phyloP scores from a whole-genome alignment of 2,888 invertebrate genomes.

The Lingula anatina region DNA sequence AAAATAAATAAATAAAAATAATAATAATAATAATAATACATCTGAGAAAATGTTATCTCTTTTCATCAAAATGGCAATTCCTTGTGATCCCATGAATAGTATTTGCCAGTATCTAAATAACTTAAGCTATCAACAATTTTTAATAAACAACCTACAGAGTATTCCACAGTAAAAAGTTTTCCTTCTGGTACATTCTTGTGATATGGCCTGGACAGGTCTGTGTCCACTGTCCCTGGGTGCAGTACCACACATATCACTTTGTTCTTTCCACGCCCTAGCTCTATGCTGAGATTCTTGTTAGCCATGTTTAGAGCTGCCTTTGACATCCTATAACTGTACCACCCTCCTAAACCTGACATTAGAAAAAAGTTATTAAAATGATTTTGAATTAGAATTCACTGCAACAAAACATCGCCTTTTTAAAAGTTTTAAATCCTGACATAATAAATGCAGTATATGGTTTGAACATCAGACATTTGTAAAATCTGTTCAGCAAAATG shows the following conservation, averaged over 20 bases:
- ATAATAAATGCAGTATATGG: no score
- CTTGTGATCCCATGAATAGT: conserved; percentile 26
- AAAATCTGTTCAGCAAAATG: no score
- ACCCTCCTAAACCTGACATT: conserved; percentile 32
- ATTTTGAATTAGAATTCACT: neutral
- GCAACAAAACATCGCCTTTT: neutral
- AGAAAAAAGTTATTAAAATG: no score
- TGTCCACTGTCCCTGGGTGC: conserved; percentile 38
- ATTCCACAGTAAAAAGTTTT: conserved; percentile 27
- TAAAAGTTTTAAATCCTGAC: no score
- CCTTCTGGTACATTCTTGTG: conserved; percentile 32
- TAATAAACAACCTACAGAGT: conserved; percentile 26
- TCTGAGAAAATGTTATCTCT: no score
- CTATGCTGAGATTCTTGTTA: conserved; percentile 34
- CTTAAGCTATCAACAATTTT: conserved; percentile 25
- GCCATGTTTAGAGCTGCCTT: conserved; percentile 40
- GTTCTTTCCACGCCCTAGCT: conserved; percentile 26
- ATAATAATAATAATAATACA: no score
- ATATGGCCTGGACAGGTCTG: conserved; percentile 33
- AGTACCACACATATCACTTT: conserved; percentile 28
- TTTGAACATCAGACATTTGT: no score
- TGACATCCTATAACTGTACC: conserved; percentile 37
- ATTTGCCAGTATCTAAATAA: conserved; percentile 28
- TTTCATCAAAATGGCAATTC: conserved; percentile 21
- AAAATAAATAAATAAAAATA: no score